Evolutionary conservation across 2,797 vertebrate species (phyloP), one percentile per base, ranked within the genome.

Genomic region (Synanceia verrucosa): DNA sequence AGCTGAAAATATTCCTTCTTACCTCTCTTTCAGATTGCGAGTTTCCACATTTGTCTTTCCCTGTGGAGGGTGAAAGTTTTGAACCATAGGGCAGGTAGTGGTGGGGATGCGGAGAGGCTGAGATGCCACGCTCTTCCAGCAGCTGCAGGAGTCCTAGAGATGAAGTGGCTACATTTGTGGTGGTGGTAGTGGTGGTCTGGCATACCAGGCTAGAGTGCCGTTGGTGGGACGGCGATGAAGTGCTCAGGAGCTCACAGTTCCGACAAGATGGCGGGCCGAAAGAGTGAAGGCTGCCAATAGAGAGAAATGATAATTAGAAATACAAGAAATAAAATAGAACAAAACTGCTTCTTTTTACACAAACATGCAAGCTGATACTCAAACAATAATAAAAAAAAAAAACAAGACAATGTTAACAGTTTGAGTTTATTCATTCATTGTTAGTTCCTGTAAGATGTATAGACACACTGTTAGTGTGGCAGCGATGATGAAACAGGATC

Each of bases 201-300:
- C 48, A 36, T 65, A 46, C 63, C 1, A 10, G 10, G 53, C 43
- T 64, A 52, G 76, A 71, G 60, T 74, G 77, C 51, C 79, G 84
- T 59, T 66, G 84, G n/a, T 63, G 75, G 64, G 73, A 75, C 23
- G 72, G 21, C 6, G 70, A 55, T n/a, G 86, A 83, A 8, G 86
- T 55, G 62, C 59, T 95, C 90, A 96, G 41, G 86, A 93, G 88
- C 91, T 94, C 93, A 95, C 85, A 47, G 94, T 89, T 92, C 91
- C 94, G 85, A 95, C 89, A 87, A 93, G 94, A 81, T 91, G 95
- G 90, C 92, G 95, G 79, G 88, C 91, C 72, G 91, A 89, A 77
- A 92, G 94, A 76, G 88, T 34, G 84, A 92, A 95, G 83, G 93
- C 96, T 97, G 87, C 9, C 1, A 52, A 86, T 14, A 36, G 66